phyloP scores from a whole-genome alignment of 2,888 invertebrate species.

The Ornithoptera priamus region DNA sequence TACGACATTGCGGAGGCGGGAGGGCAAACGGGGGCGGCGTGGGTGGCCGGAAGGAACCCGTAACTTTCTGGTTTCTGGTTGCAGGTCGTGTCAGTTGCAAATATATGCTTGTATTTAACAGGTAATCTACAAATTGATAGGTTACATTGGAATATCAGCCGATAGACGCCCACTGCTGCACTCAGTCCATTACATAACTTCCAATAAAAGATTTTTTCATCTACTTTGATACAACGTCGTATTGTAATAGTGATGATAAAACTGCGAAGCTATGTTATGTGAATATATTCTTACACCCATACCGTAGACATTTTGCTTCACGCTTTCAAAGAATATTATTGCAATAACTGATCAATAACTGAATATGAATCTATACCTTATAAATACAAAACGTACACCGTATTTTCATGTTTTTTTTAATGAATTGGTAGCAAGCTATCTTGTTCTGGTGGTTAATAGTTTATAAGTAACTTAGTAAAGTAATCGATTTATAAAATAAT shows the following conservation, averaged over 20 bases:
- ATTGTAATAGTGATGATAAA: background rate
- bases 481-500: background rate
- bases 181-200: no score
- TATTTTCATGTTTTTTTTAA: background rate
- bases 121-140: constrained; percentile 1
- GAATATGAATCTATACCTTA: no score
- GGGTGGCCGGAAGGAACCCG: constrained; percentile 75
- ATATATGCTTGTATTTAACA: constrained; percentile 16
- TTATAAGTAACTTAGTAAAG: background rate
- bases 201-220: no score
- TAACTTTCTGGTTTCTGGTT: constrained; percentile 54
- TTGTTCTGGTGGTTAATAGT: background rate
- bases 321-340: background rate
- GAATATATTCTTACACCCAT: background rate
- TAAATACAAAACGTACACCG: background rate
- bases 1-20: constrained; percentile 52
- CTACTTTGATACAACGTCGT: background rate
- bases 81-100: constrained; percentile 19
- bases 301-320: no score
- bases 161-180: background rate
- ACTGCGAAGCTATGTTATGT: background rate
- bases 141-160: background rate
- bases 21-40: constrained; percentile 55
- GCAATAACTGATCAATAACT: background rate
- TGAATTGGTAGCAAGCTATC: background rate